phyloP scores from a whole-genome alignment of 2,797 vertebrate species.

The Trematomus bernacchii region DNA sequence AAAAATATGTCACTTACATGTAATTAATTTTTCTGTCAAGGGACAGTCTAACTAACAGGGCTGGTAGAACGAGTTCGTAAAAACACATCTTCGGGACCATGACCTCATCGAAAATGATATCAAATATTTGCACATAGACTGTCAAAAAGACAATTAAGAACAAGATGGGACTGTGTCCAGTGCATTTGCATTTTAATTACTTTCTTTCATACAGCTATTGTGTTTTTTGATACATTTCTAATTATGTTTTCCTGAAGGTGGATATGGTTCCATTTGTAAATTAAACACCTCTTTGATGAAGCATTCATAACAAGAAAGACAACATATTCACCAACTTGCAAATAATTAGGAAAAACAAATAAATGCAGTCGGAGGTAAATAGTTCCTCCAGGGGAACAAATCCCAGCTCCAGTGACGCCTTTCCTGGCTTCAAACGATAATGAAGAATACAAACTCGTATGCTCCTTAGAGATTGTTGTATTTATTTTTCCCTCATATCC shows the following conservation, averaged over 20 bases:
- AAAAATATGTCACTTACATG: constrained; percentile 14
- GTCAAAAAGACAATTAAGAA: background rate
- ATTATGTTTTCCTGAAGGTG: constrained; percentile 2
- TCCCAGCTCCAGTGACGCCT: constrained; percentile 2
- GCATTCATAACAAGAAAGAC: constrained; percentile 34
- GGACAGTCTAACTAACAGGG: background rate
- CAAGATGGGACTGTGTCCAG: background rate
- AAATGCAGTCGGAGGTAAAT: constrained; percentile 28
- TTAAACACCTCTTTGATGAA: constrained; percentile 25
- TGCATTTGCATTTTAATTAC: background rate
- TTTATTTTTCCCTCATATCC: constrained; percentile 17
- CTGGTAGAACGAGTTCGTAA: background rate
- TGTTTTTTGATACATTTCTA: background rate
- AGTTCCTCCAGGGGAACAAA: constrained; percentile 41
- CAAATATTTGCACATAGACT: constrained; percentile 1
- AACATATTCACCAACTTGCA: constrained; percentile 17
- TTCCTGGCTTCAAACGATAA: constrained; percentile 47
- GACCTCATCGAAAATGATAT: constrained; percentile 5
- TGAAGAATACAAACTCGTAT: constrained; percentile 16
- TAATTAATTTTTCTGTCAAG: background rate
- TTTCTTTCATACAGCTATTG: background rate
- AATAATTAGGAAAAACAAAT: constrained; percentile 37
- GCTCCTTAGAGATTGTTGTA: constrained; percentile 18
- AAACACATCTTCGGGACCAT: background rate
- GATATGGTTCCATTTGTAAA: background rate